These are phyloP conservation scores for Gallinago undulata DNA, from an alignment of 2,113 vertebrate species.

Conservation along the genomic window DNA sequence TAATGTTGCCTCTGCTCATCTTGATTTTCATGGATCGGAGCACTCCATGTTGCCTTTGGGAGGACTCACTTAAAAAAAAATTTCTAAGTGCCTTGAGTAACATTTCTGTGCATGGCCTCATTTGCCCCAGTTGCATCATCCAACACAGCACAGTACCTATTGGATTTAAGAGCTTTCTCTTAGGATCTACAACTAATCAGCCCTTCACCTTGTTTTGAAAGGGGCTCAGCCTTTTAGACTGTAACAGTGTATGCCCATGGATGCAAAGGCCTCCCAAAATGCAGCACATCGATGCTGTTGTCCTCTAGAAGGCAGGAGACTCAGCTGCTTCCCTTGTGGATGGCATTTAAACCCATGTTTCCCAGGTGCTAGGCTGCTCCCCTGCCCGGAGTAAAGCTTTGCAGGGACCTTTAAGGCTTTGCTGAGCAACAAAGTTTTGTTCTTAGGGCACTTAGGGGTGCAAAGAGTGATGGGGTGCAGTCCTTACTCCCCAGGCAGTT, in stretches of 20 bases:
- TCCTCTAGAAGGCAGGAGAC: background rate
- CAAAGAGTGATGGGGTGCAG: background rate
- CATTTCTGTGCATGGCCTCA: background rate
- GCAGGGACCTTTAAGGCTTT: background rate
- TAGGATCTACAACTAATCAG: background rate
- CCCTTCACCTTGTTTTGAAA: background rate
- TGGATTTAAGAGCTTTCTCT: background rate
- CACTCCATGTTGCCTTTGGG: background rate
- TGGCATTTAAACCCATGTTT: background rate
- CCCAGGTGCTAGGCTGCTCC: background rate
- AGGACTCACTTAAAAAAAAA: background rate
- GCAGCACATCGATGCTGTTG: background rate
- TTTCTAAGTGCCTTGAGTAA: background rate
- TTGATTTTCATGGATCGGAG: background rate
- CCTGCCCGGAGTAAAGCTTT: background rate
- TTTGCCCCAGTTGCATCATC: background rate
- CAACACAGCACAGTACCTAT: background rate
- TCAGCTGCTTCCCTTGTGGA: background rate
- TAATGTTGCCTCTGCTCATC: background rate
- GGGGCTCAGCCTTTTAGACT: background rate
- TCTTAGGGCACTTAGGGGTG: background rate
- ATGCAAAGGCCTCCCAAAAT: background rate
- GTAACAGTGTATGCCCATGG: background rate
- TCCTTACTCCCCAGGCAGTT: background rate
- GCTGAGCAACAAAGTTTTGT: background rate